phyloP scores from a whole-genome alignment of 2,888 invertebrate species.

The Dicycla oo region DNA sequence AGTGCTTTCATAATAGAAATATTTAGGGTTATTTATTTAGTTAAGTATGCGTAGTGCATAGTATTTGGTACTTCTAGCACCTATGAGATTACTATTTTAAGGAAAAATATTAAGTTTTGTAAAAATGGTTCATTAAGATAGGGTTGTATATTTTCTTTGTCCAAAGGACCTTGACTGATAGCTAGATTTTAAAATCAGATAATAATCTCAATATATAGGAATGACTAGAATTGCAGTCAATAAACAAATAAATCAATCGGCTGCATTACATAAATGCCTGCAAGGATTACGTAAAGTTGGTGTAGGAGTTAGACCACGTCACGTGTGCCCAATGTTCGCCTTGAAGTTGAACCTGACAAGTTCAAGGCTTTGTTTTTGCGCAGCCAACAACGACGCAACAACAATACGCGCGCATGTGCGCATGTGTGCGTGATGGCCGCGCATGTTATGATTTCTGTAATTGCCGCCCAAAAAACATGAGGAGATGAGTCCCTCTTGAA shows the following conservation, averaged over 20 bases:
- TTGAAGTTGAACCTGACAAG: constrained; percentile 87
- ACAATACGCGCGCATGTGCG: constrained; percentile 76
- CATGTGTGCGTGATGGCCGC: constrained; percentile 72
- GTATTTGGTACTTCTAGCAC: neutral
- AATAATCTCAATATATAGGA: neutral
- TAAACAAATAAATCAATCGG: constrained; percentile 16
- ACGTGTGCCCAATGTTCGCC: constrained; percentile 83
- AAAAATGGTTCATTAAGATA: neutral
- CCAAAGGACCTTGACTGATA: neutral
- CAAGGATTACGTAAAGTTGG: constrained; percentile 82
- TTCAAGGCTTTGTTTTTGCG: constrained; percentile 90
- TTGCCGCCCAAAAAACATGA: constrained; percentile 64
- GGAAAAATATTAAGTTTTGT: neutral
- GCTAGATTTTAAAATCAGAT: neutral
- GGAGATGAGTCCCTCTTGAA: constrained; percentile 31
- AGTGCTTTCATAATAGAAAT: neutral
- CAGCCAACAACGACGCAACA: constrained; percentile 73
- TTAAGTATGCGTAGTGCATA: neutral
- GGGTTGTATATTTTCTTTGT: neutral
- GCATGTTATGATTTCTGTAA: constrained; percentile 69
- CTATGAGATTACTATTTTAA: neutral
- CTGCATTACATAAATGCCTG: constrained; percentile 44
- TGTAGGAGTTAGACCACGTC: constrained; percentile 81
- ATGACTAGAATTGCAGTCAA: neutral
- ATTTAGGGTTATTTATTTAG: neutral